Conservation (phyloP, 2,113 vertebrate species). For the Chroicocephalus ridibundus region DNA sequence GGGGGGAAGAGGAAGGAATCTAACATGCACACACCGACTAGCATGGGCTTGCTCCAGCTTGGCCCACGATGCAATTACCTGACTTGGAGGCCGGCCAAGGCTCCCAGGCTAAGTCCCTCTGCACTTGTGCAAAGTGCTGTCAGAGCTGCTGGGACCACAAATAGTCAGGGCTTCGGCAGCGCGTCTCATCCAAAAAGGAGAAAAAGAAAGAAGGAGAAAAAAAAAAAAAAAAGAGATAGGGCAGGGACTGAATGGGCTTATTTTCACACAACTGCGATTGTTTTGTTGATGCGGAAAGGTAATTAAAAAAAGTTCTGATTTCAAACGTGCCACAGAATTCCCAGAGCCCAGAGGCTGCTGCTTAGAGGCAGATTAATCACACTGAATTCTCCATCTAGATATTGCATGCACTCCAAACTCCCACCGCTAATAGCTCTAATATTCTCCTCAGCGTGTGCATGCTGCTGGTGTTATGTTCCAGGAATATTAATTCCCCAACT, state of each 20-base stretch:
- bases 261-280: constrained; percentile 63
- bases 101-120: constrained; percentile 27
- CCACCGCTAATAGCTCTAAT: constrained; percentile 85
- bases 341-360: constrained; percentile 80
- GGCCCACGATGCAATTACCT: constrained; percentile 13
- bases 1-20: neutral
- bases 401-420: constrained; percentile 80
- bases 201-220: neutral
- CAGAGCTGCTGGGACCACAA: neutral
- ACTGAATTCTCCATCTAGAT: constrained; percentile 83
- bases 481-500: constrained; percentile 82
- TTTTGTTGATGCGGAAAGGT: constrained; percentile 71
- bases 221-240: neutral
- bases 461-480: constrained; percentile 81
- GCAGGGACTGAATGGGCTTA: constrained; percentile 51
- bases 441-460: constrained; percentile 84
- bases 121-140: constrained; percentile 38
- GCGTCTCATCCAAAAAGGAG: neutral
- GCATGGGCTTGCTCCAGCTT: constrained; percentile 37
- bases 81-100: constrained; percentile 41
- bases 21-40: neutral
- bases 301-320: constrained; percentile 78
- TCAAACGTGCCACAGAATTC: constrained; percentile 79
- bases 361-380: constrained; percentile 87
- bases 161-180: neutral